Percentiles rank a stretch among this genome's conserved stretches.
Conservation (phyloP, 1,140 invertebrate species). For the Lepidurus packardi region DNA sequence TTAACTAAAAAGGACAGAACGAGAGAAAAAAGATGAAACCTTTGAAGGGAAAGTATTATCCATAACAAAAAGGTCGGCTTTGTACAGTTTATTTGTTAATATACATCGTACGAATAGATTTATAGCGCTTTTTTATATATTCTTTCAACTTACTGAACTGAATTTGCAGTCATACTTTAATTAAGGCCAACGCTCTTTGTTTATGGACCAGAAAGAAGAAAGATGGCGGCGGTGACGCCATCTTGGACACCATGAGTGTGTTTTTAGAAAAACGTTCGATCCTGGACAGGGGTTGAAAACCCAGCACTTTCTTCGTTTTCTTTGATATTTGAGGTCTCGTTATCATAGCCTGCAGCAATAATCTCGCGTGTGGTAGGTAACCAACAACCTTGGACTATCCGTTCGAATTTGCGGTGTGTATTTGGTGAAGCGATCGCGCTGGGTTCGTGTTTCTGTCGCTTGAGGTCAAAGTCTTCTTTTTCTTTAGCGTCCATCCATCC, state of each 20-base stretch:
- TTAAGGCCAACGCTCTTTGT: conserved; percentile 6
- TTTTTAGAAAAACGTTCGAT: not conserved
- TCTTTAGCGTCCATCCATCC: conserved; percentile 23
- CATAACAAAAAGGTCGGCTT: conserved; percentile 21
- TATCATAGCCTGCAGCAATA: not conserved
- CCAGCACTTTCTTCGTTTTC: not conserved
- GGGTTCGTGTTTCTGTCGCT: not conserved
- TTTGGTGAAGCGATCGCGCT: not conserved
- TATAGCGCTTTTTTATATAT: not conserved
- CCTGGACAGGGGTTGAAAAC: not conserved
- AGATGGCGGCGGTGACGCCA: too few relatives aligned
- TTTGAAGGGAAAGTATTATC: not conserved
- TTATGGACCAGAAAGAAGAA: not conserved
- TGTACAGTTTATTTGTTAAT: conserved; percentile 22
- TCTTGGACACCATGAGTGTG: not conserved
- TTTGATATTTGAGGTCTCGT: not conserved
- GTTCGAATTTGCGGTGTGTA: not conserved
- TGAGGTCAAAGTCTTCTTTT: not conserved
- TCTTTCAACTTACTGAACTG: not conserved
- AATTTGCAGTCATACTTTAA: not conserved
- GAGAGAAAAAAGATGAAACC: not conserved
- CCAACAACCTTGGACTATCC: conserved; percentile 28
- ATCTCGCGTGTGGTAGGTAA: conserved; percentile 10
- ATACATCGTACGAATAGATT: conserved; percentile 15
- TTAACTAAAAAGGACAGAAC: not conserved